Evolutionary conservation across 2,888 invertebrate genomes (phyloP).

Genomic region (Elysia crispata): DNA sequence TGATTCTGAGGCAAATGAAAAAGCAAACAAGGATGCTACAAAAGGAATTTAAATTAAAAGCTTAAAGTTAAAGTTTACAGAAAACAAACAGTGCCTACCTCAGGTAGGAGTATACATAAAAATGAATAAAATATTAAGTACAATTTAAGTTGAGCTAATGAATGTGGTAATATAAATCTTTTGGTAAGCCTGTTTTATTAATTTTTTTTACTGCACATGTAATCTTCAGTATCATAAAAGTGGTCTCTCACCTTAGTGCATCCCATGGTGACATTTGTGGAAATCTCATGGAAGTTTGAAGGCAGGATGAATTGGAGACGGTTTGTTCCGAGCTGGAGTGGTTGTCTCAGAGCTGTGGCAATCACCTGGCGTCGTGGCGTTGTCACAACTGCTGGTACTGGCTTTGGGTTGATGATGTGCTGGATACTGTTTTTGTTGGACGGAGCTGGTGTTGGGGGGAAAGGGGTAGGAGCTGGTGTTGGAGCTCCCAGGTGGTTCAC

Average conservation of each 20-base stretch:
- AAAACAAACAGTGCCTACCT: no score
- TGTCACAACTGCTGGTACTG: conserved; percentile 64
- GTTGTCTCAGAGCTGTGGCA: conserved; percentile 76
- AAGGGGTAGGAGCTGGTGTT: conserved; percentile 69
- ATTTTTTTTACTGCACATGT: no score
- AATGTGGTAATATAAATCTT: no score
- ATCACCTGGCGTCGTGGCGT: conserved; percentile 75
- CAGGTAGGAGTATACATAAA: no score
- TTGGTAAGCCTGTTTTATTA: no score
- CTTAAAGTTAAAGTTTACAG: no score
- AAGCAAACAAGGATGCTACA: no score
- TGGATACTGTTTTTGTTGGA: conserved; percentile 70
- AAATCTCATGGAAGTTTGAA: conserved; percentile 63
- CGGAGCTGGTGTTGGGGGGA: conserved; percentile 67
- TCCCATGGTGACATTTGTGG: conserved; percentile 54
- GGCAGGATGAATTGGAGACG: conserved; percentile 72
- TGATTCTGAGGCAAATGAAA: no score
- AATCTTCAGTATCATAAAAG: no score
- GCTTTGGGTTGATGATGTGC: conserved; percentile 73
- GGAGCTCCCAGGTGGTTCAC: conserved; percentile 75
- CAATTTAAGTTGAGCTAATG: no score
- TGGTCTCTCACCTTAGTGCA: conserved; percentile 56
- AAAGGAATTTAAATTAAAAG: no score
- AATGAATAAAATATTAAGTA: no score
- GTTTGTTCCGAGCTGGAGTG: conserved; percentile 72